phyloP scores from a whole-genome alignment of 2,888 invertebrate genomes.

The Rhopalosiphum nymphaeae region DNA sequence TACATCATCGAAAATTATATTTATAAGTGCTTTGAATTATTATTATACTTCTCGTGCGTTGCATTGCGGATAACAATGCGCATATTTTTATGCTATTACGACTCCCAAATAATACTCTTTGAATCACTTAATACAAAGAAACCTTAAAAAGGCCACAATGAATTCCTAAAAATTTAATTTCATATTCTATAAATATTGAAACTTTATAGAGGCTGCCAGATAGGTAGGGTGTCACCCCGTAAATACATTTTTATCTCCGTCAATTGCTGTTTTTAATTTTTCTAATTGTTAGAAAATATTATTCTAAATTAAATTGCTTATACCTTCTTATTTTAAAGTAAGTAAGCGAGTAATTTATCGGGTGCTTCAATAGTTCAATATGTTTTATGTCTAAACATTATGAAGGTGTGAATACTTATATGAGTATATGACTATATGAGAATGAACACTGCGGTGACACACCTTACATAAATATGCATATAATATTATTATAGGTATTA shows the following conservation, averaged over 20 bases:
- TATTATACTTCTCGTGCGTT: background rate
- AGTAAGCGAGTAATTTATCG: background rate
- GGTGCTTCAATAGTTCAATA: background rate
- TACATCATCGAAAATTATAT: background rate
- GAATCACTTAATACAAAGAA: background rate
- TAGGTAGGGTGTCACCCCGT: too few relatives aligned
- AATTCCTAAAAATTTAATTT: background rate
- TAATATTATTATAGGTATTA: background rate
- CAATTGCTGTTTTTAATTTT: too few relatives aligned
- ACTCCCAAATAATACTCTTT: background rate
- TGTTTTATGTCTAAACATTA: background rate
- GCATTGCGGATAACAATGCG: background rate
- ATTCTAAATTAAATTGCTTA: background rate
- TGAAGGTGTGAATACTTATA: background rate
- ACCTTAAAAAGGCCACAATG: background rate
- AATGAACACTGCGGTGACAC: background rate
- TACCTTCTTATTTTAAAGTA: background rate
- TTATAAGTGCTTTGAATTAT: background rate
- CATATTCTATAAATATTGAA: too few relatives aligned
- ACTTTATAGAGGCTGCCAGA: too few relatives aligned
- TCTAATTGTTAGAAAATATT: background rate
- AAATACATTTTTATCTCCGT: too few relatives aligned
- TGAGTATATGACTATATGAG: background rate
- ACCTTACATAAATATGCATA: background rate
- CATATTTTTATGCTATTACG: background rate